Percentiles rank a stretch among this genome's conserved stretches.
Evolutionary conservation across 2,113 vertebrate genomes (phyloP).

Genomic region (Emydura subglobosa): DNA sequence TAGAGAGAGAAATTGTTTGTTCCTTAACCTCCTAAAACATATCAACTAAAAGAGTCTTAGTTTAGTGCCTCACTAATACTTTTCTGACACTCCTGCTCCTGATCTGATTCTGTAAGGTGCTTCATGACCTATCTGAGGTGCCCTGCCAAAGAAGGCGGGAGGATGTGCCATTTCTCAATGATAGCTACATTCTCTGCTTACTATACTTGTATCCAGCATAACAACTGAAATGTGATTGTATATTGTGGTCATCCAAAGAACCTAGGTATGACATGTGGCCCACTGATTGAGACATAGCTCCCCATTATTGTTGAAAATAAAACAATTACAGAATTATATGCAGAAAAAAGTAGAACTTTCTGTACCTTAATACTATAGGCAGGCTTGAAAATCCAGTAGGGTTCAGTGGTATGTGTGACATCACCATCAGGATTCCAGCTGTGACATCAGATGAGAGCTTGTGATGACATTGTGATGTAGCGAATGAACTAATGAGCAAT

Average conservation of each 20-base stretch:
- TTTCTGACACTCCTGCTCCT: not conserved
- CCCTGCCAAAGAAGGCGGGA: not conserved
- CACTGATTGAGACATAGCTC: not conserved
- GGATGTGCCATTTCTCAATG: not conserved
- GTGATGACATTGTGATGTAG: not conserved
- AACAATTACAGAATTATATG: not conserved
- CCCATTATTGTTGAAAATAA: not conserved
- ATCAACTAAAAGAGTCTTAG: not conserved
- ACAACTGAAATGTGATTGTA: not conserved
- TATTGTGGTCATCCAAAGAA: not conserved
- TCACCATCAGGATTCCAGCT: not conserved
- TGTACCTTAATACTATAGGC: not conserved
- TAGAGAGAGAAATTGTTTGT: not conserved
- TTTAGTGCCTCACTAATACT: not conserved
- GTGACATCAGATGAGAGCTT: not conserved
- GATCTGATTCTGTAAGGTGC: no score
- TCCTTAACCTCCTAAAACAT: not conserved
- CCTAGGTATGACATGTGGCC: not conserved
- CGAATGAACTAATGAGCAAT: not conserved
- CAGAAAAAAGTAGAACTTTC: not conserved
- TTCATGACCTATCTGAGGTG: not conserved
- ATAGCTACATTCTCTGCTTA: not conserved
- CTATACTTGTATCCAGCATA: not conserved
- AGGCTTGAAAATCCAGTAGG: not conserved
- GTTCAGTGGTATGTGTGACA: not conserved